Percentiles rank a stretch among this genome's conserved stretches.
Evolutionary conservation across 2,113 vertebrate genomes (phyloP).

Genomic region (Taurulus bubalis): DNA sequence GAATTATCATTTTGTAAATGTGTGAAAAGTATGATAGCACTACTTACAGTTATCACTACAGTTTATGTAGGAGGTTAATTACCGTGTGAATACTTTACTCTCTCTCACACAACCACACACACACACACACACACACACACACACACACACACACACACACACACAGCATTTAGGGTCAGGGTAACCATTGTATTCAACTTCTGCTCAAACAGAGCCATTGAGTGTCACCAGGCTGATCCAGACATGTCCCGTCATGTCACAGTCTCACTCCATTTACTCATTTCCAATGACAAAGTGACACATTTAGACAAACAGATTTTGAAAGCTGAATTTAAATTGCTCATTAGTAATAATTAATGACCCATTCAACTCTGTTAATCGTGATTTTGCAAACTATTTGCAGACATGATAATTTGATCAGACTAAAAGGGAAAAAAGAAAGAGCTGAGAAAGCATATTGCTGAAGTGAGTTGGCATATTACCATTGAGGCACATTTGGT

Average conservation of each 20-base stretch:
- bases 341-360: neutral
- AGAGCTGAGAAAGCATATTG: conserved; percentile 21
- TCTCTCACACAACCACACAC: neutral
- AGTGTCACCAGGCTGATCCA: neutral
- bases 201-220: neutral
- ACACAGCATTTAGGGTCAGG: neutral
- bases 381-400: neutral
- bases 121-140: too few relatives aligned
- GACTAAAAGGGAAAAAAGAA: neutral
- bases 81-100: neutral
- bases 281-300: conserved; percentile 9
- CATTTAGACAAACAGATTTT: conserved; percentile 9
- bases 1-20: neutral
- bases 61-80: neutral
- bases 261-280: neutral
- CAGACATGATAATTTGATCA: neutral
- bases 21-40: neutral
- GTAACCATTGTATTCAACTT: neutral
- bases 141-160: too few relatives aligned
- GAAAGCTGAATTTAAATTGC: conserved; percentile 1
- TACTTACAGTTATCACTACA: neutral
- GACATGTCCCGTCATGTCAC: neutral
- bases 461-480: conserved; percentile 12
- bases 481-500: conserved; percentile 12
- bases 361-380: neutral